Evolutionary conservation across 1,140 invertebrate genomes (phyloP).

Genomic region (Dinoponera quadriceps): DNA sequence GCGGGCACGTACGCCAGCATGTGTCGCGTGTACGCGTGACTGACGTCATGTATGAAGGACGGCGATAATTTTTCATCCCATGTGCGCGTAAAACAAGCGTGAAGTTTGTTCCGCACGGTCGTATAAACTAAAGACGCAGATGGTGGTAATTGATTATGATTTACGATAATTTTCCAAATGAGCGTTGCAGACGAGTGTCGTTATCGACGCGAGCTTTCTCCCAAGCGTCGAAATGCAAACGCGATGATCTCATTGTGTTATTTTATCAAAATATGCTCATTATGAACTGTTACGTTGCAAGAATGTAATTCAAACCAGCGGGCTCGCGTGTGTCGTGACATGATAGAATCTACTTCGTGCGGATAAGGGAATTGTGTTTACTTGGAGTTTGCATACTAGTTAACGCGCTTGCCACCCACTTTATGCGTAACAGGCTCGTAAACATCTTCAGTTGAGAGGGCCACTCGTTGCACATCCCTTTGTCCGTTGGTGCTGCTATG

Average conservation of each 20-base stretch:
- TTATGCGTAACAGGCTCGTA: conserved; percentile 78
- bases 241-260: conserved; percentile 23
- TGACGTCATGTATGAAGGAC: no score
- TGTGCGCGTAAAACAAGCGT: no score
- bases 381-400: conserved; percentile 83
- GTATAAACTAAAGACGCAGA: no score
- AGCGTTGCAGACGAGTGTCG: no score
- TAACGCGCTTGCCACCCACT: conserved; percentile 75
- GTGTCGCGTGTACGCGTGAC: no score
- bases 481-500: conserved; percentile 64
- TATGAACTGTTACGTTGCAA: conserved; percentile 30
- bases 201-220: no score
- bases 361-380: conserved; percentile 84
- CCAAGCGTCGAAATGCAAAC: background rate
- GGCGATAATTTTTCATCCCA: no score
- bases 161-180: no score
- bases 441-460: conserved; percentile 80
- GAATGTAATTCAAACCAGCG: conserved; percentile 60
- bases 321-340: conserved; percentile 50
- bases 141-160: no score
- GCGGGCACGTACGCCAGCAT: no score
- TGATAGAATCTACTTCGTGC: conserved; percentile 42
- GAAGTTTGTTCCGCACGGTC: no score
- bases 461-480: conserved; percentile 75
- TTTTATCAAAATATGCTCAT: conserved; percentile 52